phyloP scores from a whole-genome alignment of 2,888 invertebrate genomes.

The Epirrhoe alternata region DNA sequence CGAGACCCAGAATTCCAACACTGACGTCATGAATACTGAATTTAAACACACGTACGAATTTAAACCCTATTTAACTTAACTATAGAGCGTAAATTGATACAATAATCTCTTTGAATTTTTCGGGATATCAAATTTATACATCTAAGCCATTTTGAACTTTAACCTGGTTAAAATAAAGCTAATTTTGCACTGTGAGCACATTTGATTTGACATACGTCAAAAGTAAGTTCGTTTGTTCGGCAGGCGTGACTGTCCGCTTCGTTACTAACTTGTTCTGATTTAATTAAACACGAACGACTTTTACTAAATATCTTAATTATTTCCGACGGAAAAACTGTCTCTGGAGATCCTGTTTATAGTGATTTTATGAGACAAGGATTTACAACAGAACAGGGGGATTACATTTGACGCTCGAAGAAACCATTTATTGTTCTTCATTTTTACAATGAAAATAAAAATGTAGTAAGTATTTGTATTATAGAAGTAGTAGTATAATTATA shows the following conservation, averaged over 20 bases:
- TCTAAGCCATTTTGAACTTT: background rate
- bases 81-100: background rate
- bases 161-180: background rate
- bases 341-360: constrained; percentile 38
- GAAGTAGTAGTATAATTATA: too few relatives aligned
- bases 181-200: background rate
- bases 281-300: constrained; percentile 70
- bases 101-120: background rate
- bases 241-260: constrained; percentile 68
- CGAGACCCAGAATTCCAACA: background rate
- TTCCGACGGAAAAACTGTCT: constrained; percentile 65
- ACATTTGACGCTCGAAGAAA: background rate
- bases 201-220: constrained; percentile 1
- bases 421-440: background rate
- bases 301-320: constrained; percentile 69
- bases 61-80: background rate
- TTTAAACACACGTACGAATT: background rate
- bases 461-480: too few relatives aligned
- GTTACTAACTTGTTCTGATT: constrained; percentile 71
- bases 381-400: background rate
- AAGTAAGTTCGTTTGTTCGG: constrained; percentile 46
- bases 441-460: background rate
- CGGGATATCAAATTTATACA: background rate
- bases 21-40: constrained; percentile 1
- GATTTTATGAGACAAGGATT: constrained; percentile 21